A percentile compares a stretch with the other conserved stretches of the same genome.
Conservation (phyloP, 2,113 vertebrate genomes). For the Apaloderma vittatum region DNA sequence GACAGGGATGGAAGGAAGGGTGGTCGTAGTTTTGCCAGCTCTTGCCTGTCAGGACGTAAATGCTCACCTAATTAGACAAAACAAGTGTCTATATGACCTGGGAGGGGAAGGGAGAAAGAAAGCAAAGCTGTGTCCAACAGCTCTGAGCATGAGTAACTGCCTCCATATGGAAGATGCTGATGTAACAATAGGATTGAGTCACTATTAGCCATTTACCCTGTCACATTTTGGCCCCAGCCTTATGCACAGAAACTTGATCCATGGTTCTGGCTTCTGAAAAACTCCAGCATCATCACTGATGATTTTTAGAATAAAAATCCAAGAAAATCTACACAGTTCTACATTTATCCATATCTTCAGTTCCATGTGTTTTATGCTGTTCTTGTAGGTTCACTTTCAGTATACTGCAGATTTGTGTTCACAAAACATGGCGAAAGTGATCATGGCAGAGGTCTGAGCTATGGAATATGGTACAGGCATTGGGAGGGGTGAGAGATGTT, state of each 20-base stretch:
- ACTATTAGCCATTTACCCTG: neutral
- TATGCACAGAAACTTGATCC: neutral
- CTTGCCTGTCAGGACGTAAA: slow-evolving; percentile 42
- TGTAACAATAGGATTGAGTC: neutral
- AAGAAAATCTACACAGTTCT: neutral
- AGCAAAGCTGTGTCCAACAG: neutral
- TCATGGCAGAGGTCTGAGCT: neutral
- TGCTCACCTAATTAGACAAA: slow-evolving; percentile 54
- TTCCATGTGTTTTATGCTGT: neutral
- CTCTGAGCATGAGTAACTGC: neutral
- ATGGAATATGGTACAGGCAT: neutral
- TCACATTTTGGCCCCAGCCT: neutral
- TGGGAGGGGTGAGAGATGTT: neutral
- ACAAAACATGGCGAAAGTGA: neutral
- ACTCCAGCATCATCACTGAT: neutral
- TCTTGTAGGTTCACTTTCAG: neutral
- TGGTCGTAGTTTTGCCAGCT: neutral
- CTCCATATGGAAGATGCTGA: neutral
- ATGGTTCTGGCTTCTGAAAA: neutral
- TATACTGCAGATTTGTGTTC: neutral
- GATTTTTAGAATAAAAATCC: neutral
- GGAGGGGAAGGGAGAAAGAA: neutral
- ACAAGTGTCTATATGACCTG: neutral
- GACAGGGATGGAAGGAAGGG: slow-evolving; percentile 6
- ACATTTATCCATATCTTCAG: accelerated